phyloP scores from a whole-genome alignment of 2,113 vertebrate species.

The Trichomycterus rosablanca region DNA sequence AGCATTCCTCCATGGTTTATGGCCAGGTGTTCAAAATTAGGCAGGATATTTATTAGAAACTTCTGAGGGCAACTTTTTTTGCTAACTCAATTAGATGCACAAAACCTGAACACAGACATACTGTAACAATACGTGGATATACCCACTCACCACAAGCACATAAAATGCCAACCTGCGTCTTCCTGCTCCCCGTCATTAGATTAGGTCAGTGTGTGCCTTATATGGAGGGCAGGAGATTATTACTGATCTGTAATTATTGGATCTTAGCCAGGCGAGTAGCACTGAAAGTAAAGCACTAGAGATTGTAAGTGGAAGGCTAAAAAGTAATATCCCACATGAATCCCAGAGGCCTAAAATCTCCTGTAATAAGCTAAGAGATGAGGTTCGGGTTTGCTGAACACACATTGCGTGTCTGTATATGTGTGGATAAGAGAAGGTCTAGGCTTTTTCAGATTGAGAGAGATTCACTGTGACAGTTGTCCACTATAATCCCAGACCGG shows the following conservation, averaged over 20 bases:
- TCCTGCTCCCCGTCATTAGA: constrained; percentile 45
- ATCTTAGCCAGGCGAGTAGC: constrained; percentile 55
- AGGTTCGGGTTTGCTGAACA: constrained; percentile 43
- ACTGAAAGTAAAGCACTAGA: constrained; percentile 60
- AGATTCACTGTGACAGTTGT: constrained; percentile 57
- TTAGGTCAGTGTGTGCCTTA: constrained; percentile 52
- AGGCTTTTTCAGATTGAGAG: constrained; percentile 59
- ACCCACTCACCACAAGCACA: constrained; percentile 25
- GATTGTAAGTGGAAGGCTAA: constrained; percentile 62
- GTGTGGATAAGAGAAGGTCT: constrained; percentile 34
- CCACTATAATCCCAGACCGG: constrained; percentile 64
- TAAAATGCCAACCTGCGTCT: constrained; percentile 26
- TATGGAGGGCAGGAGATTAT: constrained; percentile 44
- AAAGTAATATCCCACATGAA: constrained; percentile 71
- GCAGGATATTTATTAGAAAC: constrained; percentile 73
- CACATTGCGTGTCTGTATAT: constrained; percentile 1
- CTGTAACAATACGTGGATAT: constrained; percentile 32
- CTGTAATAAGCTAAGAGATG: constrained; percentile 69
- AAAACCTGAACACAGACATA: constrained; percentile 29
- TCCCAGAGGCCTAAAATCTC: constrained; percentile 59
- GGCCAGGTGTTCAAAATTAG: constrained; percentile 78
- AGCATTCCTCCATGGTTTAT: constrained; percentile 74
- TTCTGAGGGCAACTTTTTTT: constrained; percentile 71
- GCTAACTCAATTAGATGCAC: constrained; percentile 66
- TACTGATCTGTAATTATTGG: constrained; percentile 63